Evolutionary conservation across 2,113 vertebrate genomes (phyloP).

Genomic region (Lepisosteus oculatus): DNA sequence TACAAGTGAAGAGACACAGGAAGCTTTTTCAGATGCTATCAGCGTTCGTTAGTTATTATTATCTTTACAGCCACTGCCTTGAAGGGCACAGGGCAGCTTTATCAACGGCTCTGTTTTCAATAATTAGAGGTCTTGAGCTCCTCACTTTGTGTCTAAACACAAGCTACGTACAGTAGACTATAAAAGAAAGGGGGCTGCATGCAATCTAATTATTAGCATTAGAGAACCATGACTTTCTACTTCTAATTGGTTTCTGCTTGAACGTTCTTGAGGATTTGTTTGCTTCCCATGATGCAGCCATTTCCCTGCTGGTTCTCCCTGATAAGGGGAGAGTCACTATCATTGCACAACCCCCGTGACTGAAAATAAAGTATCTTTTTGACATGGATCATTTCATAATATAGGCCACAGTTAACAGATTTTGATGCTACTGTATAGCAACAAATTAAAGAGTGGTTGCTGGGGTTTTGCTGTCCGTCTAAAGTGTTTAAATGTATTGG

Average conservation of each 20-base stretch:
- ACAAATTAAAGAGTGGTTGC: no score
- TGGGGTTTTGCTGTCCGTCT: no score
- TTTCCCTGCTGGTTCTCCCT: constrained; percentile 28
- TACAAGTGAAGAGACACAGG: background rate
- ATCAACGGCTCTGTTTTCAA: constrained; percentile 7
- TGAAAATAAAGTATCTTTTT: background rate
- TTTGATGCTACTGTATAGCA: background rate
- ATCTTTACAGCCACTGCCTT: background rate
- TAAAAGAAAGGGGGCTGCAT: constrained; percentile 16
- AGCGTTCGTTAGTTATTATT: background rate
- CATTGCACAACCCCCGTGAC: background rate
- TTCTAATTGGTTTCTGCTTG: constrained; percentile 16
- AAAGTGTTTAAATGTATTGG: no score
- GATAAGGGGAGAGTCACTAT: constrained; percentile 25
- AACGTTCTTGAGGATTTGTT: constrained; percentile 24
- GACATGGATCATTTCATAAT: background rate
- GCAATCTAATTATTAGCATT: constrained; percentile 26
- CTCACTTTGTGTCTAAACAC: constrained; percentile 21
- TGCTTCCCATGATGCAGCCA: constrained; percentile 22
- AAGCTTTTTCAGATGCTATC: background rate
- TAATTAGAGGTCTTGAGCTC: constrained; percentile 22
- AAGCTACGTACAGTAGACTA: constrained; percentile 27
- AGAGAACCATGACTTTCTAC: constrained; percentile 25
- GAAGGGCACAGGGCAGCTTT: background rate
- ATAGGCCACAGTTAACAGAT: background rate